A percentile compares a stretch with the other conserved stretches of the same genome.
phyloP scores from a whole-genome alignment of 2,113 vertebrate genomes.

The Oenanthe oenanthe region DNA sequence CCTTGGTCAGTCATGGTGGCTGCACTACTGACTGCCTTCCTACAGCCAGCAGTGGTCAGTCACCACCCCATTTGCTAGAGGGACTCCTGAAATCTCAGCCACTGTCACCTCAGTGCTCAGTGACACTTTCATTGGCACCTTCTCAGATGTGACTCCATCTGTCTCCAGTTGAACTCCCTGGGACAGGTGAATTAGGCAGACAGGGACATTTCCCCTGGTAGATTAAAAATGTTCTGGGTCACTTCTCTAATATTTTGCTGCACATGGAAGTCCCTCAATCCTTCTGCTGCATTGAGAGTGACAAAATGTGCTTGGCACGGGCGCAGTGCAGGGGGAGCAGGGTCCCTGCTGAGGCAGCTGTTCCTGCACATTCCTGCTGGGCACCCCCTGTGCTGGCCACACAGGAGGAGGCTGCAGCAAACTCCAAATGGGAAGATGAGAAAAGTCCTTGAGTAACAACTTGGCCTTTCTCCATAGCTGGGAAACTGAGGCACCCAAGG shows the following conservation, averaged over 20 bases:
- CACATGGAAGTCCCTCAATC: background rate
- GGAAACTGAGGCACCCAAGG: slow-evolving; percentile 37
- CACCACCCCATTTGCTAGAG: background rate
- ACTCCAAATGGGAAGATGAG: background rate
- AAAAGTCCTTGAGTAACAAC: background rate
- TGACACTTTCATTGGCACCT: background rate
- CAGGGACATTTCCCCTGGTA: background rate
- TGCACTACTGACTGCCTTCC: background rate
- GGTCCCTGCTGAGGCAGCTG: background rate
- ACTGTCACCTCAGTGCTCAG: background rate
- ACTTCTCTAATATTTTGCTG: background rate
- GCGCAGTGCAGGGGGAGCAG: background rate
- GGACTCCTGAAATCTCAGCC: background rate
- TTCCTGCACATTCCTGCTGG: background rate
- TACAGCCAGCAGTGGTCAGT: background rate
- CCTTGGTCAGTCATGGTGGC: background rate
- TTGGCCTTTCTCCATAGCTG: background rate
- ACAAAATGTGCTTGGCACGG: background rate
- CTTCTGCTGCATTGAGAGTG: background rate
- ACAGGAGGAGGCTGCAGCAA: background rate
- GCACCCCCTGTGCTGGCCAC: background rate
- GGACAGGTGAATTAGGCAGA: background rate
- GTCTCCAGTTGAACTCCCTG: background rate
- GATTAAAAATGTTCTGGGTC: background rate
- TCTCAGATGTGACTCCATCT: background rate